A percentile compares a stretch with the other conserved stretches of the same genome.
Evolutionary conservation across 2,797 vertebrate species (phyloP).

Genomic region (Discoglossus pictus): DNA sequence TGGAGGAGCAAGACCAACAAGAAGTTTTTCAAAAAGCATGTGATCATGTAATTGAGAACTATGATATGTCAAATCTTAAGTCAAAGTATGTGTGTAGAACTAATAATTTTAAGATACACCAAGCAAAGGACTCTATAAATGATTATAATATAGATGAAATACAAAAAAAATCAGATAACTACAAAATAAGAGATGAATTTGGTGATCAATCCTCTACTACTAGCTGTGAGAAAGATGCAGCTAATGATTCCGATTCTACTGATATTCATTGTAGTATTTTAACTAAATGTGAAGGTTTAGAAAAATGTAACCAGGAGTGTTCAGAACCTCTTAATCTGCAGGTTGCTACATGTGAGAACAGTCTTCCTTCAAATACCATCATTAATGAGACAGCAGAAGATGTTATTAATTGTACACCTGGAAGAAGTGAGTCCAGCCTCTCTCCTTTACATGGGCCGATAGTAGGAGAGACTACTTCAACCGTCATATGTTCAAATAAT

Average conservation of each 20-base stretch:
- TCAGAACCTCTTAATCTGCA: no score
- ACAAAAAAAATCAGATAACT: no score
- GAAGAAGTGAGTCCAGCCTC: constrained; percentile 40
- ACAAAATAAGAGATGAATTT: no score
- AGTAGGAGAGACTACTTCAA: constrained; percentile 14
- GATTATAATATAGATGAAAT: constrained; percentile 48
- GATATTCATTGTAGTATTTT: no score
- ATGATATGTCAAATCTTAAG: constrained; percentile 70
- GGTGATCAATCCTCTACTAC: no score
- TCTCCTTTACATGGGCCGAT: constrained; percentile 43
- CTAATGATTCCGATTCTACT: no score
- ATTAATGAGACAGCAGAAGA: constrained; percentile 14
- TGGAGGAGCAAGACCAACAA: constrained; percentile 43
- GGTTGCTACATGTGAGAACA: no score
- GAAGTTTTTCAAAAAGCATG: constrained; percentile 58
- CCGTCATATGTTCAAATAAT: constrained; percentile 1
- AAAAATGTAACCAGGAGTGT: no score
- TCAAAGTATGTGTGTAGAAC: constrained; percentile 81
- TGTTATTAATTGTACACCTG: constrained; percentile 36
- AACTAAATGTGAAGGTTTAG: no score
- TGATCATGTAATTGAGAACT: constrained; percentile 64
- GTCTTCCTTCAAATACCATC: constrained; percentile 27
- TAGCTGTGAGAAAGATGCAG: no score
- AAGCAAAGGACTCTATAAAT: constrained; percentile 27
- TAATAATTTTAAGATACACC: constrained; percentile 33